phyloP scores from a whole-genome alignment of 2,113 vertebrate species.

The Terrapene triunguis region DNA sequence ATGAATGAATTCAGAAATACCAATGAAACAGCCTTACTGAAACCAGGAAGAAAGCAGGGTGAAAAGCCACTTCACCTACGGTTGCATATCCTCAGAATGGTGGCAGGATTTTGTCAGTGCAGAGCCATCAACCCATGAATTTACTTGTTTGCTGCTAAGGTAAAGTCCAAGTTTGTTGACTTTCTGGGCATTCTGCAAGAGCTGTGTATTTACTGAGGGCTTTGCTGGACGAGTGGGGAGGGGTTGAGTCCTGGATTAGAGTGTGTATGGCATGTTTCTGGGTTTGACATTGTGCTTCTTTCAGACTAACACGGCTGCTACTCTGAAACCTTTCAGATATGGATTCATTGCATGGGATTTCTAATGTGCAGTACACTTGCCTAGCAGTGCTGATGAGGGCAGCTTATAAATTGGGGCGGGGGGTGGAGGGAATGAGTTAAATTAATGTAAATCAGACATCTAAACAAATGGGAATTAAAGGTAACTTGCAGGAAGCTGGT shows the following conservation, averaged over 20 bases:
- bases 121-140: background rate
- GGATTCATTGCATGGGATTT: background rate
- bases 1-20: background rate
- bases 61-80: background rate
- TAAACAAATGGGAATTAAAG: background rate
- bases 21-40: background rate
- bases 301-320: background rate
- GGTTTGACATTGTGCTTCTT: background rate
- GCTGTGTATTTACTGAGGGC: constrained; percentile 14
- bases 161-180: constrained; percentile 17
- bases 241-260: constrained; percentile 9
- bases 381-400: background rate
- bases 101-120: background rate
- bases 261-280: background rate
- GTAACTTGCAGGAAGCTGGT: background rate
- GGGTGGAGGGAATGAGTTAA: background rate
- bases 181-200: background rate
- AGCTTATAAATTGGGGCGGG: background rate
- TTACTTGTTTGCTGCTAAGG: background rate
- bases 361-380: background rate
- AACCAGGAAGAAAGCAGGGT: background rate
- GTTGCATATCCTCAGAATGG: background rate
- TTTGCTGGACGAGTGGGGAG: constrained; percentile 8
- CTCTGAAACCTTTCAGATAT: background rate
- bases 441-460: background rate